Conservation (phyloP, 2,113 vertebrate genomes). For the Serilophus lunatus region DNA sequence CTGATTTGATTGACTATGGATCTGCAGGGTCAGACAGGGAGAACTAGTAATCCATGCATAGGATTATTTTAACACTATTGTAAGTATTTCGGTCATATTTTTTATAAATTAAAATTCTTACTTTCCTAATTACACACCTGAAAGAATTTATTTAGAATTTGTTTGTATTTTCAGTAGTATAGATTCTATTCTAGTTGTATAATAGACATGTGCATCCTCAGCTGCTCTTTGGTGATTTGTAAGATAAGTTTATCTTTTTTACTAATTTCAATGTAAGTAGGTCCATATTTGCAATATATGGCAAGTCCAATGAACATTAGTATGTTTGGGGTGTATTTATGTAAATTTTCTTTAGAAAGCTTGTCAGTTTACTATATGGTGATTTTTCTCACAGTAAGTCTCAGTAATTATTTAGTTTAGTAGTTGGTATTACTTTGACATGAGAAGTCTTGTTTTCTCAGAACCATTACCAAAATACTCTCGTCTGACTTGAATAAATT, state of each 20-base stretch:
- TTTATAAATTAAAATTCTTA: not conserved
- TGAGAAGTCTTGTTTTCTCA: not conserved
- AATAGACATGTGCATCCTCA: not conserved
- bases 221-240: not conserved
- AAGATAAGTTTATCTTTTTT: not conserved
- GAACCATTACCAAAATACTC: not conserved
- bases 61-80: not conserved
- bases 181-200: not conserved
- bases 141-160: not conserved
- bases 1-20: not conserved
- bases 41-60: not conserved
- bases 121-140: not conserved
- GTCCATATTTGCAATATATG: not conserved
- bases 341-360: not conserved
- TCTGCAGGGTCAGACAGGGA: not conserved
- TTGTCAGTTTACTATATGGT: not conserved
- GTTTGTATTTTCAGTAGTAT: not conserved
- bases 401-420: not conserved
- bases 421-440: not conserved
- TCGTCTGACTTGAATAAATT: not conserved
- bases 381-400: not conserved
- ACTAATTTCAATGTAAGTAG: not conserved
- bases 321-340: not conserved
- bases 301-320: not conserved
- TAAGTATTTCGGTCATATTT: not conserved